Evolutionary conservation across 37 sponge, comb jelly and placozoan species (phyloP).

Genomic region (Cliona cf. orientalis): DNA sequence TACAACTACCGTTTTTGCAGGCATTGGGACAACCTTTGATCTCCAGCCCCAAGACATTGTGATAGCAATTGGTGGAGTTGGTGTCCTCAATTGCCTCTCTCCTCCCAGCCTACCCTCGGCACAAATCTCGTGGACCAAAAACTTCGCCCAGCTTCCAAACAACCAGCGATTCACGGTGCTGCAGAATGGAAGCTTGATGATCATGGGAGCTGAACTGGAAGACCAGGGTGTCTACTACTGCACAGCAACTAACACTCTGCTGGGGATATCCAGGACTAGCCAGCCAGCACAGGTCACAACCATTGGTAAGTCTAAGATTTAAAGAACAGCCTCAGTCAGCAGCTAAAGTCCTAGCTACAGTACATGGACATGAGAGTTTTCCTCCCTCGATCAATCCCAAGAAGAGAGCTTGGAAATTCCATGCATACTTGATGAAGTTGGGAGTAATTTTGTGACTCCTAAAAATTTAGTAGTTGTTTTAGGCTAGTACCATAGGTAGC

Average conservation of each 20-base stretch:
- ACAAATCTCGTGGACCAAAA: conserved; percentile 52
- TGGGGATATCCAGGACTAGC: conserved; percentile 29
- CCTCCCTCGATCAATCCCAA: too few relatives aligned
- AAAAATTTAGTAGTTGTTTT: too few relatives aligned
- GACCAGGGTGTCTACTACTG: conserved; percentile 65
- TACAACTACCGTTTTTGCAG: too few relatives aligned
- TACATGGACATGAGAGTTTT: too few relatives aligned
- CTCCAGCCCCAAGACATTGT: conserved; percentile 47
- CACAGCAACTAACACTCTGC: conserved; percentile 51
- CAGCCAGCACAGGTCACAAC: conserved; percentile 36
- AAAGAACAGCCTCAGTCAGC: too few relatives aligned
- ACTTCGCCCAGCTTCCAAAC: conserved; percentile 39
- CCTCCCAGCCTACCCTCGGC: conserved; percentile 73
- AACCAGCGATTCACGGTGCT: conserved; percentile 12
- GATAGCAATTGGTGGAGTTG: conserved; percentile 23
- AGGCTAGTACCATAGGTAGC: too few relatives aligned
- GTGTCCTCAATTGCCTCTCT: conserved; percentile 36
- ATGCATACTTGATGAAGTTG: too few relatives aligned
- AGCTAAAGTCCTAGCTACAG: too few relatives aligned
- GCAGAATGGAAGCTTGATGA: conserved; percentile 35
- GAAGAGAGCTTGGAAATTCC: too few relatives aligned
- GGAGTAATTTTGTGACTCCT: too few relatives aligned
- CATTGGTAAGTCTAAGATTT: conserved; percentile 58
- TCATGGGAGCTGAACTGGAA: conserved; percentile 17
- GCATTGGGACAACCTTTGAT: conserved; percentile 33